Conservation (phyloP, 35 echinoderm and acorn worm genomes). For the Ophiothrix spiculata region DNA sequence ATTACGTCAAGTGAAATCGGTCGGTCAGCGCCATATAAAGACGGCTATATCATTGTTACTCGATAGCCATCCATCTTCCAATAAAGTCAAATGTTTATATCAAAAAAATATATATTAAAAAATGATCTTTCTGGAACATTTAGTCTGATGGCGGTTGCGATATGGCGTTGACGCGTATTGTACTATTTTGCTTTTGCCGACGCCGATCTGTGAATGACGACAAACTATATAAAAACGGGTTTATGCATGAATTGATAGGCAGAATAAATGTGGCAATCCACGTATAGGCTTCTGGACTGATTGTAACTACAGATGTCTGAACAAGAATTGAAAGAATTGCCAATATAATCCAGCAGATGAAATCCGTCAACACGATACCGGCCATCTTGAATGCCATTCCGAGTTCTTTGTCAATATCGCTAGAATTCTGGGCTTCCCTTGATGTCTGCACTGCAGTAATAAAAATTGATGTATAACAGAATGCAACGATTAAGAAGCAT, state of each 20-base stretch:
- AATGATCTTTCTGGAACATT: too few species aligned
- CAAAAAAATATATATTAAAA: too few species aligned
- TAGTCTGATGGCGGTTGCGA: too few species aligned
- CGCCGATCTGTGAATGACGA: too few species aligned
- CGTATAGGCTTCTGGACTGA: conserved; percentile 1
- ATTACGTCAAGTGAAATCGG: too few species aligned
- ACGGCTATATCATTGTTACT: too few species aligned
- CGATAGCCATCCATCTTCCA: too few species aligned
- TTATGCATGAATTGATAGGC: conserved; percentile 79
- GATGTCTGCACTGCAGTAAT: not conserved
- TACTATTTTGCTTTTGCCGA: too few species aligned
- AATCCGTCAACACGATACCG: conserved; percentile 45
- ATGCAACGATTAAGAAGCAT: conserved; percentile 20
- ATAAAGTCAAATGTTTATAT: too few species aligned
- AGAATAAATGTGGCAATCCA: conserved; percentile 62
- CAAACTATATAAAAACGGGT: conserved; percentile 64
- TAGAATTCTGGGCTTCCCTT: not conserved
- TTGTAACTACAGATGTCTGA: not conserved
- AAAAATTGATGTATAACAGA: conserved; percentile 34
- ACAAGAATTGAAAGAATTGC: conserved; percentile 22
- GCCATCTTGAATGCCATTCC: conserved; percentile 53
- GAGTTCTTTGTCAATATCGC: conserved; percentile 15
- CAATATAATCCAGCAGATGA: conserved; percentile 46
- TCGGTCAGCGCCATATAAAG: too few species aligned
- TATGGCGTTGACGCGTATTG: too few species aligned